Base-by-base conservation (phyloP, 2,113 vertebrate species). In the Pollimyrus isidori region DNA sequence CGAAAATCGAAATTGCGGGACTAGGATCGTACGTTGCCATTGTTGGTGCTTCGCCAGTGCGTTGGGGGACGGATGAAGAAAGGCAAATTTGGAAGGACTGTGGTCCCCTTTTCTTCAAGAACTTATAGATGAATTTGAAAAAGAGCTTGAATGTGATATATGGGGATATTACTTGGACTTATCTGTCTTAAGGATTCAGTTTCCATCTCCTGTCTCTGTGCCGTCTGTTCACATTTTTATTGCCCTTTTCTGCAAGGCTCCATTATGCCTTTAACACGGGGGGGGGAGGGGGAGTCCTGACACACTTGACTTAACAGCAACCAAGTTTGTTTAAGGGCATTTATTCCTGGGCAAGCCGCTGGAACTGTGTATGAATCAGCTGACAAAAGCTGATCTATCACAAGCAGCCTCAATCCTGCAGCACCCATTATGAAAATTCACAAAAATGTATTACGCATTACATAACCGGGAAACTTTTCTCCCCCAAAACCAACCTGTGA, bases 271-370 rank as follows among this genome's bases (percentile, higher is more conserved):
- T 48, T 53, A 86, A 85, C 82, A 85, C 7, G 13, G 82, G 42
- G 45, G 35, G n/a, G 21, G 19, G 11, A 46, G 42, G 46, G 42
- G 19, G 3, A 4, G 82, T 49, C 82, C 82, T 49, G 46, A 46
- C 82, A 85, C 46, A 49, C 82, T 85, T 85, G 82, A 49, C 82
- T 85, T 85, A 49, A 49, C 82, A 85, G 42, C 82, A 85, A 46
- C 49, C 46, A 85, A 85, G 42, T 85, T 49, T 46, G 82, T 85
- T 83, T 85, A 49, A 48, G 82, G 82, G 82, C 82, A 49, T 49
- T 85, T 85, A 21, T 85, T 49, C 46, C 23, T 7, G 17, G 2
- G 82, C 82, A 85, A 85, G 46, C 82, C 49, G 82, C 82, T 46
- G 21, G 45, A 85, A 49, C 82, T 23, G 2, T 23, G 82, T 85